Evolutionary conservation across 2,113 vertebrate species (phyloP).

Genomic region (Channa argus): DNA sequence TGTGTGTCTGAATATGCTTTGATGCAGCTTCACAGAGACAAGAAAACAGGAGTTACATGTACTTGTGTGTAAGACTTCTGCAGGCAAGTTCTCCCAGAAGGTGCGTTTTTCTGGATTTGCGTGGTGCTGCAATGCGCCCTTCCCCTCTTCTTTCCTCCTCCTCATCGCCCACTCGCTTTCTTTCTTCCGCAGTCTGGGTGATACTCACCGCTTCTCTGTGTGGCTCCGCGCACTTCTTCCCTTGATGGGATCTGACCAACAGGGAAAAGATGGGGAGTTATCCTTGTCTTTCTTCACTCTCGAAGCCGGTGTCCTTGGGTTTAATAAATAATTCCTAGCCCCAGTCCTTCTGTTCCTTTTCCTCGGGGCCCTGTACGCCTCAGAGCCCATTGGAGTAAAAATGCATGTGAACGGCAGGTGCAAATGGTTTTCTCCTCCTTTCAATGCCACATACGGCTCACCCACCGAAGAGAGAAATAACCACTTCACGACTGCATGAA

Average conservation of each 20-base stretch:
- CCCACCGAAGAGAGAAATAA: conserved; percentile 12
- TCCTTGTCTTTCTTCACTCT: neutral
- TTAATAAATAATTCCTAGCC: conserved; percentile 45
- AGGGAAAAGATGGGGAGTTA: conserved; percentile 25
- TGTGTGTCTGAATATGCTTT: conserved; percentile 19
- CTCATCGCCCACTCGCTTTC: conserved; percentile 54
- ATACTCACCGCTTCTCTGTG: conserved; percentile 55
- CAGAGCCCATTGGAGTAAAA: conserved; percentile 22
- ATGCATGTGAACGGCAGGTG: conserved; percentile 33
- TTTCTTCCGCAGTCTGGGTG: conserved; percentile 49
- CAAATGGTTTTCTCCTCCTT: conserved; percentile 21
- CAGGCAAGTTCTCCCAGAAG: conserved; percentile 36
- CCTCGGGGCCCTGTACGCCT: neutral
- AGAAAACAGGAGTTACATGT: conserved; percentile 9
- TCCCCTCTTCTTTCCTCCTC: conserved; percentile 51
- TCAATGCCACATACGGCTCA: conserved; percentile 5
- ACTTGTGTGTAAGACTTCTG: conserved; percentile 10
- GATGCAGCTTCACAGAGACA: conserved; percentile 4
- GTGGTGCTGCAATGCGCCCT: conserved; percentile 45
- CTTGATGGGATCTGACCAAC: conserved; percentile 40
- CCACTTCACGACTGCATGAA: conserved; percentile 24
- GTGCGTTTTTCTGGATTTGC: conserved; percentile 34
- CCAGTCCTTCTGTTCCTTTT: neutral
- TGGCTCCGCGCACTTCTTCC: conserved; percentile 38
- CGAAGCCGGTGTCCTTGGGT: conserved; percentile 27